These are phyloP conservation scores for Philopedon plagiatum DNA, from an alignment of 2,888 invertebrate genomes.

Conservation along the genomic window DNA sequence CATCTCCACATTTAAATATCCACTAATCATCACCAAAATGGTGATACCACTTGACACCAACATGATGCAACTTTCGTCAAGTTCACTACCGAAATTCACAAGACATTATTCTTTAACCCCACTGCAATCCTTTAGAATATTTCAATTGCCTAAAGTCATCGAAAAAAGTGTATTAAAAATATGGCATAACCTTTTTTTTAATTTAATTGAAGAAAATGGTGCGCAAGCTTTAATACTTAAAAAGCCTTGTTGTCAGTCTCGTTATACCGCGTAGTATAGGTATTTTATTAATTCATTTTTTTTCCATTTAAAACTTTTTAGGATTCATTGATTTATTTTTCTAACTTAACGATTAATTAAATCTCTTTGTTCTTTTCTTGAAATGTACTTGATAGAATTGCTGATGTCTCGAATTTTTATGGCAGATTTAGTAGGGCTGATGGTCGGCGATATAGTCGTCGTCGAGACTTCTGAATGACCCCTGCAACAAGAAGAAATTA, in stretches of 20 bases:
- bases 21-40: conserved; percentile 32
- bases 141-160: conserved; percentile 10
- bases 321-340: neutral
- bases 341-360: neutral
- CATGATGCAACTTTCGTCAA: conserved; percentile 30
- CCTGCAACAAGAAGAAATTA: conserved; percentile 39
- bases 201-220: neutral
- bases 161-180: conserved; percentile 4
- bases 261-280: no score
- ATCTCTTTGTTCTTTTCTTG: conserved; percentile 18
- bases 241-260: no score
- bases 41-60: conserved; percentile 23
- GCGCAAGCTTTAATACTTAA: no score
- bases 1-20: conserved; percentile 27
- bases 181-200: no score
- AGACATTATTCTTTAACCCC: conserved; percentile 30
- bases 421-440: conserved; percentile 2
- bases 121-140: conserved; percentile 3
- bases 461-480: conserved; percentile 1
- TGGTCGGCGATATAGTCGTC: neutral
- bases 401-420: conserved; percentile 35
- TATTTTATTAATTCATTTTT: neutral
- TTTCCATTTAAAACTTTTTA: neutral
- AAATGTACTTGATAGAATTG: conserved; percentile 13
- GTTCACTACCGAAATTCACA: conserved; percentile 44